Conservation (phyloP, 2,113 vertebrate genomes). For the Entomyzon cyanotis region DNA sequence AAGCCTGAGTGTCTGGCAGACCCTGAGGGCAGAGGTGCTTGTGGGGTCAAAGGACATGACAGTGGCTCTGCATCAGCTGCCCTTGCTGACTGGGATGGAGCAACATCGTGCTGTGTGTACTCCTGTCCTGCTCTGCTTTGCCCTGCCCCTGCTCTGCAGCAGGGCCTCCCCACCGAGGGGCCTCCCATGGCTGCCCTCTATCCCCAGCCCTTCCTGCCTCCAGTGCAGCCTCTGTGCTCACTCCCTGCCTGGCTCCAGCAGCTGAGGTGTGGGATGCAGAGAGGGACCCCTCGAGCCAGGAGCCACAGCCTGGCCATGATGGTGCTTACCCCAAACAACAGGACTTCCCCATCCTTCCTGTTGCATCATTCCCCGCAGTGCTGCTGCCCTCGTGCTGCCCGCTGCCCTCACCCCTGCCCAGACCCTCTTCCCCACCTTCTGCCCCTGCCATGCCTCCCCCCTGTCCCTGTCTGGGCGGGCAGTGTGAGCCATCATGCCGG, state of each 20-base stretch:
- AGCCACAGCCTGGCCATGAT: background rate
- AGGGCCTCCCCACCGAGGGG: accelerated
- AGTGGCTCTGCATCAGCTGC: background rate
- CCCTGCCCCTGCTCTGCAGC: background rate
- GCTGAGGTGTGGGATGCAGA: background rate
- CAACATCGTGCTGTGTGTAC: background rate
- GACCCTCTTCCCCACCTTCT: background rate
- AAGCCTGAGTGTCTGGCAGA: background rate
- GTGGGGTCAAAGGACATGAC: background rate
- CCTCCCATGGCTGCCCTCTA: background rate
- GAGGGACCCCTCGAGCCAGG: background rate
- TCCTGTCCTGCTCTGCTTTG: background rate
- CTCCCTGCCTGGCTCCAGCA: accelerated
- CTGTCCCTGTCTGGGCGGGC: background rate
- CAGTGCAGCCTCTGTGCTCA: background rate
- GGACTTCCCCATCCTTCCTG: background rate
- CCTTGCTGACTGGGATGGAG: background rate
- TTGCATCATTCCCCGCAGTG: background rate
- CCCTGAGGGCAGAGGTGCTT: background rate
- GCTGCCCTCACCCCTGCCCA: background rate
- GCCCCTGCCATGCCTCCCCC: background rate
- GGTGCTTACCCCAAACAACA: background rate
- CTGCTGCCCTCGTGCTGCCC: background rate
- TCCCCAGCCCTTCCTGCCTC: background rate
- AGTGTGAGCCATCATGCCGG: accelerated